A percentile compares a stretch with the other conserved stretches of the same genome.
Conservation (phyloP, 2,113 vertebrate species). For the Sterna hirundo region DNA sequence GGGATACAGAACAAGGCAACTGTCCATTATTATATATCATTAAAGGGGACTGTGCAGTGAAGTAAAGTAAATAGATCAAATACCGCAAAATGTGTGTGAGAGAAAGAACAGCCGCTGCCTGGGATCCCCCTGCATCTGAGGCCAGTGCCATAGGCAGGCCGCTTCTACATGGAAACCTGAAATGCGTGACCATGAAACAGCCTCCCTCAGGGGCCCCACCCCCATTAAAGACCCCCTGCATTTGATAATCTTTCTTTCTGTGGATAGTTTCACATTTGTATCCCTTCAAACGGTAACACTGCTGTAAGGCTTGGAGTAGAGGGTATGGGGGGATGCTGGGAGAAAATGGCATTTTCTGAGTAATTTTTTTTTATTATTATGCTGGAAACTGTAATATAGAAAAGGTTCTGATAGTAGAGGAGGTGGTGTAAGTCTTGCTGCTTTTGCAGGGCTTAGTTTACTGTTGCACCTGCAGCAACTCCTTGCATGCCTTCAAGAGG, state of each 20-base stretch:
- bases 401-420: not conserved
- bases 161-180: not conserved
- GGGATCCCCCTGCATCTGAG: accelerated
- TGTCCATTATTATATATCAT: not conserved
- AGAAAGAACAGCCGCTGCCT: not conserved
- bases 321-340: not conserved
- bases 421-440: not conserved
- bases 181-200: accelerated
- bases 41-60: not conserved
- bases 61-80: not conserved
- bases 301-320: not conserved
- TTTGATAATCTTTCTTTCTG: not conserved
- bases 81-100: not conserved
- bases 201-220: not conserved
- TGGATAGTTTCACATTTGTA: not conserved
- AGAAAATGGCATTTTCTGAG: not conserved
- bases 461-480: not conserved
- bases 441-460: not conserved
- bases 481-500: not conserved
- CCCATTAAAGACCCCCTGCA: not conserved
- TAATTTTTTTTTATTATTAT: not conserved
- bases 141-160: accelerated
- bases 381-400: not conserved
- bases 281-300: not conserved
- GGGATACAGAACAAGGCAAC: not conserved